A percentile compares a stretch with the other conserved stretches of the same genome.
These are phyloP conservation scores for Brachyalestes nurse DNA, from an alignment of 2,797 vertebrate species.

Conservation along the genomic window DNA sequence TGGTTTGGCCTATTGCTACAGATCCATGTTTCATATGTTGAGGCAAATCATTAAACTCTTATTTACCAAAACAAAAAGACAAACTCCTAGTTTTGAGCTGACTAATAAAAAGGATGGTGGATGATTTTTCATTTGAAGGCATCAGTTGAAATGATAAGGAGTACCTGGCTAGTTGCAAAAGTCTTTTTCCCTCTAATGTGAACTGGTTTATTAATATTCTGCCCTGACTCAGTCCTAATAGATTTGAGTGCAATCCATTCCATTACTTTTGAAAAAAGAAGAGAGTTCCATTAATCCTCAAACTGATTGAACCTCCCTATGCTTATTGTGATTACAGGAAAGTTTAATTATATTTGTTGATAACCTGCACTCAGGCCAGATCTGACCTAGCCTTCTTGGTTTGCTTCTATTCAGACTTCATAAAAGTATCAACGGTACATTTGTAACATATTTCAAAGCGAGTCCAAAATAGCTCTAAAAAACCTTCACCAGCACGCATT, in stretches of 20 bases:
- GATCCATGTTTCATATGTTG: not conserved
- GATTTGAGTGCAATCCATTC: slow-evolving; percentile 11
- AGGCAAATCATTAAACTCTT: not conserved
- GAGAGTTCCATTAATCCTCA: not conserved
- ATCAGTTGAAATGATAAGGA: not conserved
- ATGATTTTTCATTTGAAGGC: not conserved
- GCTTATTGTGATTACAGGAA: not conserved
- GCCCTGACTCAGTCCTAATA: not conserved
- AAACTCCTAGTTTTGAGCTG: not conserved
- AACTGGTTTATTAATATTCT: not conserved
- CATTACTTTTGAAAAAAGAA: slow-evolving; percentile 11
- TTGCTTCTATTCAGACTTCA: not conserved
- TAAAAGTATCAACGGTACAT: not conserved
- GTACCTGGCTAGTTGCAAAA: not conserved
- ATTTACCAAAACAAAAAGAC: not conserved
- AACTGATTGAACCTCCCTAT: not conserved
- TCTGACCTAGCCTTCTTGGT: not conserved
- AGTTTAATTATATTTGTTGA: slow-evolving; percentile 7
- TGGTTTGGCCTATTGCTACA: not conserved
- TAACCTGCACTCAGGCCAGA: not conserved
- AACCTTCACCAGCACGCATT: not conserved
- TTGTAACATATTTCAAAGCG: not conserved
- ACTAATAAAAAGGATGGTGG: not conserved
- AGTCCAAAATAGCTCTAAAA: not conserved
- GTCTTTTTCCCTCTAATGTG: not conserved